phyloP scores from a whole-genome alignment of 2,888 invertebrate species.

The Sthenelais limicola region DNA sequence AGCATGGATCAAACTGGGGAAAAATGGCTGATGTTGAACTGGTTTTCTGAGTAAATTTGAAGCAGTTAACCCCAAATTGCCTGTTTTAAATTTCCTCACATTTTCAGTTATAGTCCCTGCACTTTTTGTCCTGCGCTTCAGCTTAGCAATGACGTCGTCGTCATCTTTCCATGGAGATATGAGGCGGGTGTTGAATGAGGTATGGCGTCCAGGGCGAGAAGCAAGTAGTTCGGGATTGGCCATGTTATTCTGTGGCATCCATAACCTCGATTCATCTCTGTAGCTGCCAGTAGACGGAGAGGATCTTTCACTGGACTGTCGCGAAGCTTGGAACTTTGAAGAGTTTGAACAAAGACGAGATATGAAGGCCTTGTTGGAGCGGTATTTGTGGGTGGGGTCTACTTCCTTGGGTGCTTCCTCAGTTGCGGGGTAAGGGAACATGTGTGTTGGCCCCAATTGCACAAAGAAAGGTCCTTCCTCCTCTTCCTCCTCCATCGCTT shows the following conservation, averaged over 20 bases:
- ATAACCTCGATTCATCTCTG: background rate
- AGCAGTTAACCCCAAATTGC: too few relatives aligned
- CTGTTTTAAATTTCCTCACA: too few relatives aligned
- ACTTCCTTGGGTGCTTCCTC: background rate
- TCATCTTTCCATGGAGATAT: constrained; percentile 38
- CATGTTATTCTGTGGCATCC: too few relatives aligned
- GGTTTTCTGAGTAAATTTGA: too few relatives aligned
- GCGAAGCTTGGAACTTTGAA: background rate
- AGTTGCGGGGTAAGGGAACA: constrained; percentile 21
- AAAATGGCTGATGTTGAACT: too few relatives aligned
- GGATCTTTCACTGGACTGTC: background rate
- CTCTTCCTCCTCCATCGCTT: constrained; percentile 29
- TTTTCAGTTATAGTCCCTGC: too few relatives aligned
- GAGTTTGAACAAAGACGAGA: background rate
- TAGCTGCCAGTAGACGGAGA: constrained; percentile 9
- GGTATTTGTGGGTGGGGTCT: constrained; percentile 3
- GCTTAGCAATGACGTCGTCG: background rate
- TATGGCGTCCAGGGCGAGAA: constrained; percentile 1
- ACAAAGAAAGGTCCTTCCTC: constrained; percentile 2
- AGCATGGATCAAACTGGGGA: too few relatives aligned
- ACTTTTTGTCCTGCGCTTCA: constrained; percentile 1
- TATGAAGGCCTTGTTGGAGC: constrained; percentile 19
- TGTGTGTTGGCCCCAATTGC: constrained; percentile 12
- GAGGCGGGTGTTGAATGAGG: constrained; percentile 1
- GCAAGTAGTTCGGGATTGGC: too few relatives aligned